Evolutionary conservation across 2,888 invertebrate genomes (phyloP).

Genomic region (Malthinus flaveolus): DNA sequence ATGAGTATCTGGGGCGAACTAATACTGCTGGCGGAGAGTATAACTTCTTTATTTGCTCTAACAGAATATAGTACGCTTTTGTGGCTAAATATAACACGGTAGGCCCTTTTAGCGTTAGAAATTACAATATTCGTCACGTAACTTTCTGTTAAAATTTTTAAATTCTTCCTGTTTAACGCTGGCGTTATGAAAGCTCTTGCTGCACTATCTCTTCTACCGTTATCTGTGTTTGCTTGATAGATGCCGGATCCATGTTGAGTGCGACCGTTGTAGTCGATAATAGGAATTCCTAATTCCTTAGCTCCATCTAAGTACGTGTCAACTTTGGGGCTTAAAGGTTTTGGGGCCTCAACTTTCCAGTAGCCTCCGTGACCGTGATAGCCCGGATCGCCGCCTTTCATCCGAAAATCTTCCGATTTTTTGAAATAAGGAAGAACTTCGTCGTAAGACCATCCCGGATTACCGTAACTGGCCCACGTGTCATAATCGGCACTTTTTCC

Average conservation of each 20-base stretch:
- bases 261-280: conserved; percentile 70
- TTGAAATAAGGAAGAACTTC: conserved; percentile 59
- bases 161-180: conserved; percentile 65
- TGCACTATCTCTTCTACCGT: conserved; percentile 63
- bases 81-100: neutral
- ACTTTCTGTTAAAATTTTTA: conserved; percentile 70
- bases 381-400: too few species aligned
- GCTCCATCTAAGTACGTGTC: conserved; percentile 66
- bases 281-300: conserved; percentile 66
- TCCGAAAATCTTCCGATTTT: conserved; percentile 32
- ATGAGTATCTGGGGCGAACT: conserved; percentile 81
- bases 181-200: conserved; percentile 63
- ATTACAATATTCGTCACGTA: conserved; percentile 59
- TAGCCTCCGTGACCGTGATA: too few species aligned
- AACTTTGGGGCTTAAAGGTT: neutral
- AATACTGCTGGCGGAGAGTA: conserved; percentile 77
- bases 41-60: conserved; percentile 69
- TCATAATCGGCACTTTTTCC: conserved; percentile 52
- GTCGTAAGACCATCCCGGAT: conserved; percentile 58
- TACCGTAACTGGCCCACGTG: conserved; percentile 19
- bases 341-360: neutral
- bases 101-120: neutral
- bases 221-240: conserved; percentile 67
- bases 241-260: conserved; percentile 63
- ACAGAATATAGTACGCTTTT: neutral